Base-by-base conservation (phyloP, 2,888 invertebrate species). In the Diadegma fenestrale region DNA sequence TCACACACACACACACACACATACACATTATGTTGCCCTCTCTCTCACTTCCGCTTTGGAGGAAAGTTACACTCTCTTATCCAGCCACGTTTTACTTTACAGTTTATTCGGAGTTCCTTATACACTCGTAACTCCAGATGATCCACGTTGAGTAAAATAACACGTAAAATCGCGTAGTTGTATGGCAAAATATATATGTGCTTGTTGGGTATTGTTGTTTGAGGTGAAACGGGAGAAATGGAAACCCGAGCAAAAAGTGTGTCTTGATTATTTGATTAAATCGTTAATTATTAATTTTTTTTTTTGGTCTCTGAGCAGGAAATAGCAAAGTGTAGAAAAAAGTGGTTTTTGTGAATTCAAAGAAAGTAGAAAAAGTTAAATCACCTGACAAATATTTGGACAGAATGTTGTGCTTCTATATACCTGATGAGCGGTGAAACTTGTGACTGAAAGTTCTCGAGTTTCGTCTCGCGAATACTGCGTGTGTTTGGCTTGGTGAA, bases 111-210 rank as follows among this genome's bases (percentile, higher is more conserved):
- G 68, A 61, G 64, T 48, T 77, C 10, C 41, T 19, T 41, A 12
- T 75, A 79, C 75, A 82, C 51, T 19, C 69, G 82, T 64, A 82
- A 75, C 68, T 69, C 80, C 79, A 19, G 76, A 76, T 82, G 69
- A 80, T 80, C 54, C 85, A 75, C 75, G 71, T 66, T 77, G 64
- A 76, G 71, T 12, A 63, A 64, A 71, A 75, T 54, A 82, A 48
- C 71, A 82, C 85, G 84, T 51, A 71, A 63, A 61, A 78, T 61
- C n/a, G 43, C n/a, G 43, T 41, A 41, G 26, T 26, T 26, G 26
- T 26, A 26, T 22, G 37, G 22, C 19, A 45, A 26, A 30, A 45
- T 63, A 79, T 26, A 37, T 58, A 8, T 48, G 48, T 30, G 33
- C 30, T n/a, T 14, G 30, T 26, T 43, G 41, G 7, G 8, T 19